Percentiles rank a stretch among this genome's conserved stretches.
phyloP scores from a whole-genome alignment of 2,888 invertebrate species.

The Thereva nobilitata region DNA sequence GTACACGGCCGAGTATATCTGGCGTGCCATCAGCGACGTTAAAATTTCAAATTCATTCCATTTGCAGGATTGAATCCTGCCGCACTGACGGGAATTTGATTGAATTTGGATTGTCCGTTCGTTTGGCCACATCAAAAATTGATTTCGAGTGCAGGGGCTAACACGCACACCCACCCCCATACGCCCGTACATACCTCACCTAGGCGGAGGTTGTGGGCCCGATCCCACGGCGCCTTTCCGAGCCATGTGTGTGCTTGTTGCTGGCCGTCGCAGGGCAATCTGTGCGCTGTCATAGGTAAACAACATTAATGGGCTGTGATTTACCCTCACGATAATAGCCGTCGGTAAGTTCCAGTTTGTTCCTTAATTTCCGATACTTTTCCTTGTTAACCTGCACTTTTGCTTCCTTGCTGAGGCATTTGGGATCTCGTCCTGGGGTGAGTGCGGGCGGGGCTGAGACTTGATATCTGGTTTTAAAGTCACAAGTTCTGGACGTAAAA shows the following conservation, averaged over 20 bases:
- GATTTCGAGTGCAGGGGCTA: constrained; percentile 33
- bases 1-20: not conserved
- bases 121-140: constrained; percentile 39
- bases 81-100: constrained; percentile 35
- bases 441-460: too few species aligned
- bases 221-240: not conserved
- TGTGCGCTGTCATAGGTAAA: constrained; percentile 28
- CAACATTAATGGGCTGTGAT: constrained; percentile 39
- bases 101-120: constrained; percentile 38
- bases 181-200: not conserved
- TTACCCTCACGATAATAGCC: constrained; percentile 35
- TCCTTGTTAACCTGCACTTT: not conserved
- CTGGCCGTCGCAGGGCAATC: not conserved
- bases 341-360: constrained; percentile 35
- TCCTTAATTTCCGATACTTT: constrained; percentile 30
- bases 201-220: not conserved
- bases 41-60: constrained; percentile 24
- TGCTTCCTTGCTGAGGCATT: too few species aligned
- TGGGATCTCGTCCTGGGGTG: too few species aligned
- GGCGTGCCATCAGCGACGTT: constrained; percentile 10
- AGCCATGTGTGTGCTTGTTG: too few species aligned
- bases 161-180: not conserved
- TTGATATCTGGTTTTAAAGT: too few species aligned
- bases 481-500: too few species aligned
- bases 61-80: constrained; percentile 14